These are phyloP conservation scores for Oryzias curvinotus DNA, from an alignment of 2,113 vertebrate genomes.

Conservation along the genomic window DNA sequence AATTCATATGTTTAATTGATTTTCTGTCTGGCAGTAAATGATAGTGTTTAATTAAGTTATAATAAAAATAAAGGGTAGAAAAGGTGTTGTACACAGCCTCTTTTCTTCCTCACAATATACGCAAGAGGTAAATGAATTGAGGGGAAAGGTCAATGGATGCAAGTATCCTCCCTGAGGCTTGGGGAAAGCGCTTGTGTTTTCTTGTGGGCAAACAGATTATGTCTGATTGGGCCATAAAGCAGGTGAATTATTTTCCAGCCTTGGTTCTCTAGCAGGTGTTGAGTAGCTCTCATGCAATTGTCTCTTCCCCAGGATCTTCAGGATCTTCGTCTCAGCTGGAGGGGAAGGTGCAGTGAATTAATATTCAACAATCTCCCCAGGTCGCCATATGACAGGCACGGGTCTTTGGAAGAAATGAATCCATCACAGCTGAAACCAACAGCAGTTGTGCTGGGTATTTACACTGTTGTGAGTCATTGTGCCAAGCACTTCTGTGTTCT, in stretches of 20 bases:
- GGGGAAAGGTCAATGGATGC: slow-evolving; percentile 23
- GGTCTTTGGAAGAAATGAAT: neutral
- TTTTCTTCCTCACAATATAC: slow-evolving; percentile 1
- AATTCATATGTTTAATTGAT: neutral
- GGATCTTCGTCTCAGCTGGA: slow-evolving; percentile 7
- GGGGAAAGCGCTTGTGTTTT: slow-evolving; percentile 16
- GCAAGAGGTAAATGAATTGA: slow-evolving; percentile 13
- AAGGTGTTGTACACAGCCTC: neutral
- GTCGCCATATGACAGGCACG: neutral
- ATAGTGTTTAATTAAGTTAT: neutral
- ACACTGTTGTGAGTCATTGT: neutral
- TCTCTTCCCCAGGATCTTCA: slow-evolving; percentile 11
- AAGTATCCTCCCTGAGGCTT: slow-evolving; percentile 18
- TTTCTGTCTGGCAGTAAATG: neutral
- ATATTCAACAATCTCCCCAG: slow-evolving; percentile 28
- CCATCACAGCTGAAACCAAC: neutral
- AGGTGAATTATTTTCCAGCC: slow-evolving; percentile 8
- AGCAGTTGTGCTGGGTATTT: too few relatives aligned
- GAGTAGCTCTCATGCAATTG: slow-evolving; percentile 1
- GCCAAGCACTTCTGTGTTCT: neutral
- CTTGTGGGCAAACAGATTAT: slow-evolving; percentile 36
- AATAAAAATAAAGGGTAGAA: neutral
- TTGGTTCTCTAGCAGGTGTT: slow-evolving; percentile 5
- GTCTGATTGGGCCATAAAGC: slow-evolving; percentile 21
- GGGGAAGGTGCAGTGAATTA: slow-evolving; percentile 6